Percentiles rank a stretch among this genome's conserved stretches.
These are phyloP conservation scores for Sebastes glaucus DNA, from an alignment of 2,797 vertebrate species.

Conservation along the genomic window DNA sequence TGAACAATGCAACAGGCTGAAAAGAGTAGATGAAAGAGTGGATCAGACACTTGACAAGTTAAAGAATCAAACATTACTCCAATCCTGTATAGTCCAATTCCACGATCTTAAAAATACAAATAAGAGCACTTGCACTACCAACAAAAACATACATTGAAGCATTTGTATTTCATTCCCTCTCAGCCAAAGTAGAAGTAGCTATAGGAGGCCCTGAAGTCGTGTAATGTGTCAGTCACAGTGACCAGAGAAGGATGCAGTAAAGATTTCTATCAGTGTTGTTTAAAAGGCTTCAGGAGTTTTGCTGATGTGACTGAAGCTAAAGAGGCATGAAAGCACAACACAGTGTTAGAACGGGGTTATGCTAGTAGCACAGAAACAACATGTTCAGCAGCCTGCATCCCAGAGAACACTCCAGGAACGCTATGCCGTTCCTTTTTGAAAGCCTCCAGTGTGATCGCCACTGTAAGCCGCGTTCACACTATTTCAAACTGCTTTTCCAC, in stretches of 20 bases:
- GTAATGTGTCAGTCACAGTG: not conserved
- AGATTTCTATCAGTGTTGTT: not conserved
- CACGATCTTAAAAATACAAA: not conserved
- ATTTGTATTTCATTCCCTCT: not conserved
- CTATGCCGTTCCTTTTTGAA: slow-evolving; percentile 2
- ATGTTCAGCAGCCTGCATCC: not conserved
- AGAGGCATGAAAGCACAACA: slow-evolving; percentile 14
- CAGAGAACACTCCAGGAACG: slow-evolving; percentile 32
- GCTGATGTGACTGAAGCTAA: slow-evolving; percentile 12
- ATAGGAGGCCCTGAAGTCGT: not conserved
- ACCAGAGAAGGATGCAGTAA: not conserved
- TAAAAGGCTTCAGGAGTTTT: not conserved
- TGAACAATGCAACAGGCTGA: not conserved
- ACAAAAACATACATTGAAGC: not conserved
- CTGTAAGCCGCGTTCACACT: slow-evolving; percentile 25
- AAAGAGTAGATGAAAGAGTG: not conserved
- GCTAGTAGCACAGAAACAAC: slow-evolving; percentile 23
- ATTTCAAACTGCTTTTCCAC: slow-evolving; percentile 35
- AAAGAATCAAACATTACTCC: not conserved
- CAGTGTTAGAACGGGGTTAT: slow-evolving; percentile 12
- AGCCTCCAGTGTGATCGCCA: slow-evolving; percentile 39
- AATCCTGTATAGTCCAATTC: not conserved
- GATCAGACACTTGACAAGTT: slow-evolving; percentile 1
- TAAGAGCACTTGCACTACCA: not conserved
- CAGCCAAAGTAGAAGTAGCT: not conserved